phyloP scores from a whole-genome alignment of 1,140 invertebrate species.

The Lepidotrigona ventralis region DNA sequence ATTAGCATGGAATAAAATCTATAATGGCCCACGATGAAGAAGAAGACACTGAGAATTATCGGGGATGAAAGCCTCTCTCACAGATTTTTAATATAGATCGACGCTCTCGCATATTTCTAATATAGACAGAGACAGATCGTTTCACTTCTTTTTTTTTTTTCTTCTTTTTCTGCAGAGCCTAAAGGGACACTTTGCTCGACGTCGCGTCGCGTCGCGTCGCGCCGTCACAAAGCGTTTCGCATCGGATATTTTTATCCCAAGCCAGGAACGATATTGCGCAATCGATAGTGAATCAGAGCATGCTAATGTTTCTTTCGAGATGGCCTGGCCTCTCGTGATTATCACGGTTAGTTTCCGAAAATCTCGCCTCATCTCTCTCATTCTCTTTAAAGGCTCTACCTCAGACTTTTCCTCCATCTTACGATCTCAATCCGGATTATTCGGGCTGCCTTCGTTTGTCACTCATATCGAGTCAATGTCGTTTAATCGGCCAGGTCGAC shows the following conservation, averaged over 20 bases:
- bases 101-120: not conserved
- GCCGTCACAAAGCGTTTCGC: not conserved
- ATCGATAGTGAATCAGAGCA: constrained; percentile 40
- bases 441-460: constrained; percentile 20
- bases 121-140: not conserved
- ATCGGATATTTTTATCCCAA: not conserved
- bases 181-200: not conserved
- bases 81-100: not conserved
- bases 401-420: not conserved
- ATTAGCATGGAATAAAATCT: not conserved
- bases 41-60: not conserved
- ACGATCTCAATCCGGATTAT: constrained; percentile 21
- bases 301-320: constrained; percentile 32
- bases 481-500: constrained; percentile 20
- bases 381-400: not conserved
- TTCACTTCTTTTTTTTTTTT: not conserved
- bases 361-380: not conserved
- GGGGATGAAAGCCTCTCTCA: not conserved
- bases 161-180: not conserved
- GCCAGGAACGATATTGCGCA: not conserved
- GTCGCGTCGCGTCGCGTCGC: too few species aligned
- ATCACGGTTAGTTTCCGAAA: not conserved
- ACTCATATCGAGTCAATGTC: constrained; percentile 1
- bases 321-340: not conserved
- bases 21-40: too few species aligned